Evolutionary conservation across 92 coral and sea anemone genomes (phyloP), one percentile per base, ranked within the genome.

Genomic region (Bergia puertoricense): DNA sequence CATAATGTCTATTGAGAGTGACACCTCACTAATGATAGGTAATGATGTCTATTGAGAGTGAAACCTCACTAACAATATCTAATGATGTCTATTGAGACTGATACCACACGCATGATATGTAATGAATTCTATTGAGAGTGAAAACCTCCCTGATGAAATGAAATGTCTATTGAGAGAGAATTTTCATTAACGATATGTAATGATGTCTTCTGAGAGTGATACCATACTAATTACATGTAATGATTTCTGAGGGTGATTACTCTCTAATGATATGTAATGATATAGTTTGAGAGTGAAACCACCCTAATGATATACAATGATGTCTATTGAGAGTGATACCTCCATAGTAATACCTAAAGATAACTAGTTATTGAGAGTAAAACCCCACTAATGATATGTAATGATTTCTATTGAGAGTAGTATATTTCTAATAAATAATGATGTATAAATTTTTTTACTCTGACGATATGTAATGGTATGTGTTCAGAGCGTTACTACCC

Each of bases 401-500:
- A 22, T 30, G 40, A 36, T 11, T 7, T n/a, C 20, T 11, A 30
- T 30, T 30, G 30, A 30, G 30, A 30, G 30, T 30, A 30, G 30
- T 30, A 30, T 30, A 30, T 30, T 30, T 30, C 30, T 30, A 30
- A 48, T 48, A 48, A 48, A 48, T 48, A 13, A 18, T 40, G 45
- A 37, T 72, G 16, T 72, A 13, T 72, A 22, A 22, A 30, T 30
- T 30, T 30, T 30, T 30, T 30, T 30, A 30, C 8, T 48, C 54
- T 48, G 54, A 23, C 44, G 51, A 41, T 6, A 15, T 22, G 8
- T 76, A 6, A 37, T 80, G 6, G 30, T 77, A 72, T 88, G 36
- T 40, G 11, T 78, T 22, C 72, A 95, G 98, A 95, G 91, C 92
- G 98, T 18, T 95, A 95, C 90, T 92, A 95, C 85, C 96, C 98